Base-by-base conservation (phyloP, 2,113 vertebrate species). In the Asarcornis scutulata region DNA sequence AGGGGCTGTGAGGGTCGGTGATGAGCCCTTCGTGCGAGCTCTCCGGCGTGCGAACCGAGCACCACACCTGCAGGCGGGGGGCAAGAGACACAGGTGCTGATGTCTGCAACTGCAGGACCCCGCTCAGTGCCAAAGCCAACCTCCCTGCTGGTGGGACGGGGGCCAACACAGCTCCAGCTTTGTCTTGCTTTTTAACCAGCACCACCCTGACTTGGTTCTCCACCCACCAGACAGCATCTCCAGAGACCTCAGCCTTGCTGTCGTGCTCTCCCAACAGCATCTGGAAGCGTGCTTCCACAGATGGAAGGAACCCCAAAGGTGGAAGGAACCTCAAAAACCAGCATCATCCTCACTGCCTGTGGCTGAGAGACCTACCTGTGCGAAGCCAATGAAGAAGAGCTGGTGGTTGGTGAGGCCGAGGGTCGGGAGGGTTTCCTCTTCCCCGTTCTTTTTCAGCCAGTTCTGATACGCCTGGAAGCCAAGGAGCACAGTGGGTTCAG, bases 341-440 rank as follows among this genome's bases (percentile, higher is more conserved):
- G 5, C 2, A 7, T 0, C 69, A 17, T 11, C 46, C 50, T 55
- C 4, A 0, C 34, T 32, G 44, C 63, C 72, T 40, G 29, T 38
- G 60, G 21, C 4, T 3, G 2, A 58, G 6, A 23, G 25, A 98
- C 98, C 95, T 89, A 99, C 99, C 99, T 99, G 99, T 1, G 99
- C 99, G 32, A 99, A 99, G 26, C 99, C 99, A 6, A 99, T 97
- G 2, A 99, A 99, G 97, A 99, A 99, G 83, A 99, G 98, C 97
- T 99, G 99, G 92, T 98, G 97, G 83, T 99, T 99, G 11, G 99
- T 99, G 97, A 99, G 98, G 62, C 98, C 98, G 0, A 99, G 98
- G 1, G 99, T 98, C 3, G 99, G 99, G 85, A 99, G 95, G 0
- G 92, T 97, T 67, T 98, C 92, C 96, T 99, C 99, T 18, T 98